Evolutionary conservation across 2,797 vertebrate species (phyloP), one percentile per base, ranked within the genome.

Genomic region (Tachyglossus aculeatus): DNA sequence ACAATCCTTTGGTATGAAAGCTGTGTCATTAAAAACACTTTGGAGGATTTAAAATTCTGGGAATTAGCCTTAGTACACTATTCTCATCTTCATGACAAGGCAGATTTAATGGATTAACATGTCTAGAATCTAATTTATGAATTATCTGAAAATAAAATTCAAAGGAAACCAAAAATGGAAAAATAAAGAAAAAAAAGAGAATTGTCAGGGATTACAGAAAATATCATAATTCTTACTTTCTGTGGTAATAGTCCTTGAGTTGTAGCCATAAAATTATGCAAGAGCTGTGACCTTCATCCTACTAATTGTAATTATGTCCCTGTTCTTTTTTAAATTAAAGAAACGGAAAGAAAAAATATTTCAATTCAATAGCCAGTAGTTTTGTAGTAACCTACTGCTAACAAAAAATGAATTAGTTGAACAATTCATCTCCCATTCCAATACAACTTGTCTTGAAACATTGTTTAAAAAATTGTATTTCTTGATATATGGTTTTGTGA

Each of bases 401-500:
- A 13, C 67, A 60, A 53, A 85, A 76, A 89, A 86, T 70, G 71
- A 88, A 86, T 88, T 69, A 84, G 58, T 74, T 85, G 85, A 84
- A 69, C 31, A 63, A 58, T 85, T 84, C 67, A 83, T 79, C 67
- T 86, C 81, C 74, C 2, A 0, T 86, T 83, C 79, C 82, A 86
- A 82, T 78, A 69, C 83, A 80, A 62, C 80, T 88, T 54, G 56
- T 72, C 59, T 82, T 87, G 70, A 89, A 87, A 81, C 56, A 45
- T 55, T 66, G 77, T 72, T 86, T 67, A 60, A 78, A 39, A 78
- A 60, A 66, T 57, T 88, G 84, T 85, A 62, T 65, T 79, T 66
- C 71, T 80, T 84, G 60, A 56, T 79, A 74, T 80, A 77, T 66
- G 74, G 73, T 78, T 85, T 72, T 64, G 62, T 74, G 78, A 76